phyloP scores from a whole-genome alignment of 2,113 vertebrate genomes.

The Nerophis lumbriciformis region DNA sequence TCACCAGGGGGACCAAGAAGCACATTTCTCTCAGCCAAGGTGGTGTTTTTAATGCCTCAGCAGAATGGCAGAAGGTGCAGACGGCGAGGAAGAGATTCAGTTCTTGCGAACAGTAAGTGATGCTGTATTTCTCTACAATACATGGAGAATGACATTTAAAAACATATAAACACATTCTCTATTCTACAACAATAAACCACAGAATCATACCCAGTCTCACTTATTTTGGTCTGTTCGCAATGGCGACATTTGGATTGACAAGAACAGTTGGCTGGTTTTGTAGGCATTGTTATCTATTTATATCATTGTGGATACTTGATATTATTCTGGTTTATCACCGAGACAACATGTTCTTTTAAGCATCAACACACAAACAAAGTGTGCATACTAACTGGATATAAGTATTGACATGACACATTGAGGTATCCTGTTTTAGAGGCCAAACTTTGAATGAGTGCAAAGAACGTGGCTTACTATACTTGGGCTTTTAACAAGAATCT shows the following conservation, averaged over 20 bases:
- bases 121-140: slow-evolving; percentile 24
- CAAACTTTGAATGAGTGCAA: neutral
- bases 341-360: slow-evolving; percentile 18
- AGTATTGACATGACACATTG: neutral
- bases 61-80: slow-evolving; percentile 84
- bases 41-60: slow-evolving; percentile 25
- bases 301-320: slow-evolving; percentile 39
- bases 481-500: no score
- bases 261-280: slow-evolving; percentile 61
- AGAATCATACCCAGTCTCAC: neutral
- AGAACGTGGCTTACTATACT: no score
- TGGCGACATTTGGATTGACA: slow-evolving; percentile 48
- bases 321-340: slow-evolving; percentile 41
- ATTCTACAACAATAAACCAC: neutral
- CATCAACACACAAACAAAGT: slow-evolving; percentile 15
- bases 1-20: slow-evolving; percentile 10
- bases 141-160: neutral
- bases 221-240: slow-evolving; percentile 6
- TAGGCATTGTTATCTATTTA: slow-evolving; percentile 74
- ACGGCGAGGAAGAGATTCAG: slow-evolving; percentile 89
- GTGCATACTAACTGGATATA: neutral
- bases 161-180: neutral
- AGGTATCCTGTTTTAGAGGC: neutral
- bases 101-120: slow-evolving; percentile 86
- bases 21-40: slow-evolving; percentile 20